Base-by-base conservation (phyloP, 2,113 vertebrate genomes). In the Pungitius pungitius region DNA sequence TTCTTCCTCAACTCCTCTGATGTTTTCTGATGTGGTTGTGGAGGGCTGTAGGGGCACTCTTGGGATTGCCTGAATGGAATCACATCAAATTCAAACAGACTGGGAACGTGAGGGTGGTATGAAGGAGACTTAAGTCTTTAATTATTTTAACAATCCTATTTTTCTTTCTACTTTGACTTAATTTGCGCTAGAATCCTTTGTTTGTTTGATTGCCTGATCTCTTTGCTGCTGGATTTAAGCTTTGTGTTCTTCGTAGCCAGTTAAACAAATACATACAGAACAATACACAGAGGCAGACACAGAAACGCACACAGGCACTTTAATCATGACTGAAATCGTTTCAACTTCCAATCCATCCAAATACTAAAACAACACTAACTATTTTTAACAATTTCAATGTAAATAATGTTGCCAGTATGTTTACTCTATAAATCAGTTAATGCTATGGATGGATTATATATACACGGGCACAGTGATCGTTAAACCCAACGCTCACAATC, bases 11-110 rank as follows among this genome's bases (percentile, higher is more conserved):
- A 22, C 77, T 80, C 24, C 51, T 89, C 81, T 85, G 81, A 91
- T 85, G 88, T 88, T 79, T 82, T 64, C 49, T 83, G 78, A 82
- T 49, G 63, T 69, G 75, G 79, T 64, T 82, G 51, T 85, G 65
- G 43, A 59, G 76, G 78, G 76, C 20, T 68, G 69, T 27, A 18
- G 47, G 70, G 78, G 59, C 70, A 75, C 80, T 76, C 47, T 13
- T 62, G 80, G 80, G 87, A 80, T 52, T 60, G 83, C 64, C 59
- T 70, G 47, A 80, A 75, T 76, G 69, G 57, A 60, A 76, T 71
- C 62, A 42, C 63, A 77, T 43, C 58, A 72, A 78, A 85, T 77
- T 75, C 73, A 83, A 74, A 74, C 27, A 62, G 80, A 79, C 40
- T 42, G 35, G 43, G 58, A 56, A 58, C 61, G 47, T 47, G 63